A percentile compares a stretch with the other conserved stretches of the same genome.
phyloP scores from a whole-genome alignment of 2,113 vertebrate species.

The Ageneiosus marmoratus region DNA sequence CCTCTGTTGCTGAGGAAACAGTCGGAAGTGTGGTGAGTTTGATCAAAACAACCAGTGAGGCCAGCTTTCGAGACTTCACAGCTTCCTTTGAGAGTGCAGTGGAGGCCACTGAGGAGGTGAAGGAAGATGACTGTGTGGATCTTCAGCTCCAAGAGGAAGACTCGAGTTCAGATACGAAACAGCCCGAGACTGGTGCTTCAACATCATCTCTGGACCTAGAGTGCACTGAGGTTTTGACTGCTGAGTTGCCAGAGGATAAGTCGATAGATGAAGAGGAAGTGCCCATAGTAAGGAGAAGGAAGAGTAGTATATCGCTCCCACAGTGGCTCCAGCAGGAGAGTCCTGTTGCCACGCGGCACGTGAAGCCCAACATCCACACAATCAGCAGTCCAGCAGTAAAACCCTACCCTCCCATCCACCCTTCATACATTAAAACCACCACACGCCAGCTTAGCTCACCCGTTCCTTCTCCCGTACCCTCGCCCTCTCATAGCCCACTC shows the following conservation, averaged over 20 bases:
- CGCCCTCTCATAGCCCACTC: conserved; percentile 85
- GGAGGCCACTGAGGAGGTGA: conserved; percentile 50
- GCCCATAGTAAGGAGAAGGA: conserved; percentile 46
- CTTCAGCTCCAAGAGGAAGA: conserved; percentile 29
- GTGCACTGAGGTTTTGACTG: neutral
- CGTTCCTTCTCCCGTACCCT: conserved; percentile 80
- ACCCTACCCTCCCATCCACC: conserved; percentile 82
- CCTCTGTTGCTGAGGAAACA: conserved; percentile 49
- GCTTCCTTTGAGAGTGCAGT: conserved; percentile 60
- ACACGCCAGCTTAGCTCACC: conserved; percentile 92
- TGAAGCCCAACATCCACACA: conserved; percentile 61
- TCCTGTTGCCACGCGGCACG: conserved; percentile 75
- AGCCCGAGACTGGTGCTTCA: neutral
- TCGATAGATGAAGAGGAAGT: neutral
- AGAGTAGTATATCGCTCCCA: conserved; percentile 58
- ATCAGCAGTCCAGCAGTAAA: conserved; percentile 66
- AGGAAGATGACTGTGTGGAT: neutral
- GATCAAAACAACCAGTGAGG: conserved; percentile 60
- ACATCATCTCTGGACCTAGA: conserved; percentile 13
- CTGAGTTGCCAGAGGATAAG: neutral
- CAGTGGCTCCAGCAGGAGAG: conserved; percentile 65
- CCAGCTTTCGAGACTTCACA: conserved; percentile 59
- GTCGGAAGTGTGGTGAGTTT: conserved; percentile 53
- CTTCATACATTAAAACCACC: conserved; percentile 94
- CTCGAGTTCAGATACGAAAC: conserved; percentile 12